Percentiles rank a stretch among this genome's conserved stretches.
Evolutionary conservation across 2,888 invertebrate species (phyloP).

Genomic region (Epinotia demarniana): DNA sequence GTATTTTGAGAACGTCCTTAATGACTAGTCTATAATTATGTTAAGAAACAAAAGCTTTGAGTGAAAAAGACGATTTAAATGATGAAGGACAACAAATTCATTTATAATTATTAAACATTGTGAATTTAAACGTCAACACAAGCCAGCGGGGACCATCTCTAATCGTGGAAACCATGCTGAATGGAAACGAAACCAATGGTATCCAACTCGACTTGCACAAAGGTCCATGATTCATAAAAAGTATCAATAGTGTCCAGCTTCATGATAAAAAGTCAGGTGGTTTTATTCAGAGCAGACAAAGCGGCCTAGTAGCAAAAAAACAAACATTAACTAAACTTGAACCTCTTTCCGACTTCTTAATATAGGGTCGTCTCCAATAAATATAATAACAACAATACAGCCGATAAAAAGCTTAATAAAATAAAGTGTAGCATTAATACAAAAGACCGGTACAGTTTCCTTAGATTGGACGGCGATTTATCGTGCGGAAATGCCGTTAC

Average conservation of each 20-base stretch:
- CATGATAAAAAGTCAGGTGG: not conserved
- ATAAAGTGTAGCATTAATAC: constrained; percentile 82
- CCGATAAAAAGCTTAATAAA: constrained; percentile 81
- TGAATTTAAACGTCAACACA: too few relatives aligned
- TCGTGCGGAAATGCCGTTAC: constrained; percentile 84
- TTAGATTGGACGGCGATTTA: constrained; percentile 85
- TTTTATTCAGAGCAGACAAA: not conserved
- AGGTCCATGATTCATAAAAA: not conserved
- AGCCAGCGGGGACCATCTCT: not conserved
- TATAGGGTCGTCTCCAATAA: constrained; percentile 66
- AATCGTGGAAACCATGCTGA: not conserved
- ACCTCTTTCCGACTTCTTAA: constrained; percentile 25
- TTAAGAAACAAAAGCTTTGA: too few relatives aligned
- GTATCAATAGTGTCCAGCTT: not conserved
- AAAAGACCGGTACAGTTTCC: constrained; percentile 78
- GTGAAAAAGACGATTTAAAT: too few relatives aligned
- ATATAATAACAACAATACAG: constrained; percentile 73
- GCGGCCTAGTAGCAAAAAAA: constrained; percentile 1
- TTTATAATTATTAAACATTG: too few relatives aligned
- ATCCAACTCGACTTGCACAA: not conserved
- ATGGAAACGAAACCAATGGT: not conserved
- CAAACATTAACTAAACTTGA: constrained; percentile 10
- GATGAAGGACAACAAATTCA: too few relatives aligned
- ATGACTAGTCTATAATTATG: too few relatives aligned
- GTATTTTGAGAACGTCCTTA: too few relatives aligned